phyloP scores from a whole-genome alignment of 2,888 invertebrate genomes.

The Ormia ochracea region DNA sequence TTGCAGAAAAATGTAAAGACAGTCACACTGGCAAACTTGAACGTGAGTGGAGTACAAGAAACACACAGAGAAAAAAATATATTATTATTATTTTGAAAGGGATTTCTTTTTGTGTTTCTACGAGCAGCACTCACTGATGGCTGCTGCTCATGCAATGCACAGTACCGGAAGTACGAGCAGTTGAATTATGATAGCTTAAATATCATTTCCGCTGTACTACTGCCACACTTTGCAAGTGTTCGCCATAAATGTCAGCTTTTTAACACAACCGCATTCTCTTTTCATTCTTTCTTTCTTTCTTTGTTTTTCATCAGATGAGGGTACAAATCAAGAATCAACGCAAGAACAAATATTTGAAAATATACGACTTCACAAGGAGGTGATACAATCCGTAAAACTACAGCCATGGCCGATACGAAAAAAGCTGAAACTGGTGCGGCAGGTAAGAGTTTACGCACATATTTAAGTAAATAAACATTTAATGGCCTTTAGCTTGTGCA shows the following conservation, averaged over 20 bases:
- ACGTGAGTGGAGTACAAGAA: no score
- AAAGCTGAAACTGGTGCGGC: conserved; percentile 87
- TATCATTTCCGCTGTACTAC: no score
- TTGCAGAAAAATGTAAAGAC: neutral
- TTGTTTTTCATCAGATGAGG: conserved; percentile 81
- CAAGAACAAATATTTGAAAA: conserved; percentile 94
- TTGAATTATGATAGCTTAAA: no score
- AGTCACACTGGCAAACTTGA: no score
- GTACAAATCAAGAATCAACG: conserved; percentile 80
- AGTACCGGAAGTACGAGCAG: no score
- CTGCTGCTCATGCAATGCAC: no score
- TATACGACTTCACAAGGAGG: conserved; percentile 93
- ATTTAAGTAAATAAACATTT: neutral
- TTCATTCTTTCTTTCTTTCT: no score
- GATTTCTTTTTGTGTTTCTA: no score
- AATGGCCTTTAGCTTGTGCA: neutral
- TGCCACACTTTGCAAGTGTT: neutral
- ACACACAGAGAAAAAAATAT: no score
- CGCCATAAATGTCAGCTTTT: conserved; percentile 4
- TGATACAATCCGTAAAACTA: conserved; percentile 89
- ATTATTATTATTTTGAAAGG: no score
- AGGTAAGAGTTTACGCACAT: conserved; percentile 77
- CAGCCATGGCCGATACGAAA: conserved; percentile 90
- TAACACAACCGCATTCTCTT: no score
- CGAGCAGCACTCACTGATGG: no score